These are phyloP conservation scores for Peucedramus taeniatus DNA, from an alignment of 2,113 vertebrate genomes.

Conservation along the genomic window DNA sequence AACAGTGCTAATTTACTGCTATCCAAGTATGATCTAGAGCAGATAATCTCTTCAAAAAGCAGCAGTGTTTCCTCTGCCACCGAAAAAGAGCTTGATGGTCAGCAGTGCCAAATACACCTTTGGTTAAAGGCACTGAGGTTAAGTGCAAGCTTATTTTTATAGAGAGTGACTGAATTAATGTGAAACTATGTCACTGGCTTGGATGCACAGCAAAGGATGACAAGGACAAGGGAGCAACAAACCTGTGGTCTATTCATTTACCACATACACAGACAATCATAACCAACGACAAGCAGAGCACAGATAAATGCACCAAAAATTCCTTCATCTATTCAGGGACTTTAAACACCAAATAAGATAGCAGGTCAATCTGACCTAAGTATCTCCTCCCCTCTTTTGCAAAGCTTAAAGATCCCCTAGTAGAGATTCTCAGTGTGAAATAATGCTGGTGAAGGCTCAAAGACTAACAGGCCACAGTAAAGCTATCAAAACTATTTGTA, in stretches of 20 bases:
- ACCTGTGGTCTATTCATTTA: neutral
- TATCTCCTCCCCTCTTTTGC: neutral
- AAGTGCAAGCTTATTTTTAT: neutral
- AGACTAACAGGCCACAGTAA: neutral
- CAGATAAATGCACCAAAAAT: neutral
- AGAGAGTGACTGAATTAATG: neutral
- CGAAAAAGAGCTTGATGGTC: neutral
- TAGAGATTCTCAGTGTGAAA: neutral
- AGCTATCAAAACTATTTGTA: neutral
- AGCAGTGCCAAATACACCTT: neutral
- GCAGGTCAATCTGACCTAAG: neutral
- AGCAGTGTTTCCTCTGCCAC: neutral
- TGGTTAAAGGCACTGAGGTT: neutral
- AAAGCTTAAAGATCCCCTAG: neutral
- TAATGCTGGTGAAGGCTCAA: neutral
- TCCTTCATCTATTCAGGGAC: neutral
- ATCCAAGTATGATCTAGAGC: neutral
- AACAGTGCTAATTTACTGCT: slow-evolving; percentile 8
- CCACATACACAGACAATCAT: neutral
- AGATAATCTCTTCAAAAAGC: neutral
- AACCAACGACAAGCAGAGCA: neutral
- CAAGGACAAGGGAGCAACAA: neutral
- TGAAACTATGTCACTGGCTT: neutral
- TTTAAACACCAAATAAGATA: neutral
- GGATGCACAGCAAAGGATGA: neutral